A percentile compares a stretch with the other conserved stretches of the same genome.
Evolutionary conservation across 2,113 vertebrate genomes (phyloP).

Genomic region (Gobiocypris rarus): DNA sequence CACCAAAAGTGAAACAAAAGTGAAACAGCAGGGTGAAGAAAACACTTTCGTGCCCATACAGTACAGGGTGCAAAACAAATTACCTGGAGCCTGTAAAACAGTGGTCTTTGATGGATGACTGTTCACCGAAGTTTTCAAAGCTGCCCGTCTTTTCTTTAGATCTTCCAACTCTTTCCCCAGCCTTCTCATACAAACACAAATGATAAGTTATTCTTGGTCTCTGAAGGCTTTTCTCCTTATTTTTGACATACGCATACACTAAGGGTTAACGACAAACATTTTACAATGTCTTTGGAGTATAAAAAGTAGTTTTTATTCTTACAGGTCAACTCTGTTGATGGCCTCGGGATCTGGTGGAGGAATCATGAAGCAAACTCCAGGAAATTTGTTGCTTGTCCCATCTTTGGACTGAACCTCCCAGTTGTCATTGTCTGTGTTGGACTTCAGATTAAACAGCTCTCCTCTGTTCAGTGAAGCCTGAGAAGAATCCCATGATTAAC

Average conservation of each 20-base stretch:
- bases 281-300: no score
- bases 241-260: not conserved
- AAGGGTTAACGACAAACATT: not conserved
- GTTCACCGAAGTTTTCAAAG: slow-evolving; percentile 74
- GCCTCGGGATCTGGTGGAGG: slow-evolving; percentile 86
- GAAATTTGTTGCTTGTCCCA: slow-evolving; percentile 77
- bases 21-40: no score
- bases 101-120: slow-evolving; percentile 68
- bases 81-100: slow-evolving; percentile 72
- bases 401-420: slow-evolving; percentile 81
- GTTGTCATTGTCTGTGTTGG: slow-evolving; percentile 81
- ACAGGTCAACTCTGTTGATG: slow-evolving; percentile 83
- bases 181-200: slow-evolving; percentile 67
- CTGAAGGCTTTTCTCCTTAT: not conserved
- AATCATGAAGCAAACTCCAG: slow-evolving; percentile 88
- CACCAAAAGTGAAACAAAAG: slow-evolving; percentile 8
- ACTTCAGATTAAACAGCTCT: slow-evolving; percentile 81
- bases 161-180: slow-evolving; percentile 81
- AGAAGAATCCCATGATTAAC: not conserved
- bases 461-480: slow-evolving; percentile 84
- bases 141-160: slow-evolving; percentile 82
- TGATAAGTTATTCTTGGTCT: not conserved
- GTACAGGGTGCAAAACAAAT: not conserved
- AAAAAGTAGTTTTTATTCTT: slow-evolving; percentile 43
- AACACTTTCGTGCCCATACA: no score